phyloP scores from a whole-genome alignment of 2,888 invertebrate genomes.

The Drosophila robusta region DNA sequence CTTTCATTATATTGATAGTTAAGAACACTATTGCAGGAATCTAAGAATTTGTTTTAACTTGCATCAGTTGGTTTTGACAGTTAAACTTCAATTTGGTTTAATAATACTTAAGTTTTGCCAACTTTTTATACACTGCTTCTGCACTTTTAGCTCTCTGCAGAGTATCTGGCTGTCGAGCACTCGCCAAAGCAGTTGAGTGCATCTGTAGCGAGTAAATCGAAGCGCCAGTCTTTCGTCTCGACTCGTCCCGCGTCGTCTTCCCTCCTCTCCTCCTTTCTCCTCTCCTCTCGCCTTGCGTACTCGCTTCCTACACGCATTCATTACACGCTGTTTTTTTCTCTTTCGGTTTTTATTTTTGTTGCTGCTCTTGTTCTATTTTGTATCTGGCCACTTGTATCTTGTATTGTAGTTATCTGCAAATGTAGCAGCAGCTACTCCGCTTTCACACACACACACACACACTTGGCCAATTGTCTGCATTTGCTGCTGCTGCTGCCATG shows the following conservation, averaged over 20 bases:
- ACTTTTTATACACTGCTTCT: not conserved
- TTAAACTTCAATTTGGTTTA: too few species aligned
- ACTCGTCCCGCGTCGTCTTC: not conserved
- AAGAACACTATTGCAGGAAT: too few species aligned
- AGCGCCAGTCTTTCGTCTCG: slow-evolving; percentile 35
- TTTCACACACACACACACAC: slow-evolving; percentile 51
- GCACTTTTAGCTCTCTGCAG: not conserved
- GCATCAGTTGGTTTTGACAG: too few species aligned
- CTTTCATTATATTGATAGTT: too few species aligned
- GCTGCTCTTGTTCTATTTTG: slow-evolving; percentile 58
- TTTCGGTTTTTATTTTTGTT: slow-evolving; percentile 41
- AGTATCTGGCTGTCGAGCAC: slow-evolving; percentile 19
- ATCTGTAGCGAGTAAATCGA: slow-evolving; percentile 28
- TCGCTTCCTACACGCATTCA: slow-evolving; percentile 61
- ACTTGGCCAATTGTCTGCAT: slow-evolving; percentile 72
- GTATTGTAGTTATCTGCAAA: slow-evolving; percentile 62
- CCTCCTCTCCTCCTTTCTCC: slow-evolving; percentile 3
- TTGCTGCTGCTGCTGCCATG: slow-evolving; percentile 46
- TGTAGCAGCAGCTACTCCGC: slow-evolving; percentile 53
- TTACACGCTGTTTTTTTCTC: slow-evolving; percentile 34
- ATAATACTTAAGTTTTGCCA: not conserved
- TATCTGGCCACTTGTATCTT: slow-evolving; percentile 75
- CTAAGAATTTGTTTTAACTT: too few species aligned
- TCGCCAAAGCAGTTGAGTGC: slow-evolving; percentile 2
- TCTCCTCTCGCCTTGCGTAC: slow-evolving; percentile 8